Base-by-base conservation (phyloP, 1,140 invertebrate species). In the Pseudomyrmex dendroicus region DNA sequence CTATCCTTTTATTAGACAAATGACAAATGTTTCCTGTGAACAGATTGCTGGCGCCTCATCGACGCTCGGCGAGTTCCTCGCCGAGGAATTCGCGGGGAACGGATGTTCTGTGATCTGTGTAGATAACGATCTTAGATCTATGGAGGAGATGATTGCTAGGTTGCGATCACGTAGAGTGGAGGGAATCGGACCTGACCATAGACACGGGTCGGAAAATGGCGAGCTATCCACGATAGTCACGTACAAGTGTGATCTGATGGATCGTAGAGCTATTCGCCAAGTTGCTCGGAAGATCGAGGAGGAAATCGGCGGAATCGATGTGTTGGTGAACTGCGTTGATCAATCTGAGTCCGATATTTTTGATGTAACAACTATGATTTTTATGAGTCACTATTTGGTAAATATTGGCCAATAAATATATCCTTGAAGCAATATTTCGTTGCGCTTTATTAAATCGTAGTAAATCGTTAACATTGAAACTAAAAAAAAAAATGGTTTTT, bases 311-410 rank as follows among this genome's bases (percentile, higher is more conserved):
- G 82, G 74, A 1, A 77, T 95, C 35, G 93, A 95, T 64, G 84
- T 94, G 1, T 85, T 95, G 5, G 88, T 95, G 5, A 94, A 92
- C n/a, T 94, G 94, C 67, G 83, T 88, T 9, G 91, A 86, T 0
- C 77, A 86, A 8, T 15, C 87, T 13, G 72, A 82, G 70, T 84
- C 89, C 48, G 89, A 91, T 72, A 89, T 92, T 7, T 92, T 93
- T 35, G 90, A 92, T 44, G 90, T 89, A 5, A 88, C 92, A 59
- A 91, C 68, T 64, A 91, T 61, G 0, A 93, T 92, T 1, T 83
- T 94, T n/a, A 93, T 93, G 93, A 91, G 92, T 70, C 93, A 94
- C 76, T 94, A 93, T 59, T 94, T 92, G 93, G 93, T 94, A 56
- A 64, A n/a, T 25, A 9, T 56, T 13, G 13, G 0, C 1, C 2